A percentile compares a stretch with the other conserved stretches of the same genome.
These are phyloP conservation scores for Limenitis camilla DNA, from an alignment of 2,888 invertebrate genomes.

Conservation along the genomic window DNA sequence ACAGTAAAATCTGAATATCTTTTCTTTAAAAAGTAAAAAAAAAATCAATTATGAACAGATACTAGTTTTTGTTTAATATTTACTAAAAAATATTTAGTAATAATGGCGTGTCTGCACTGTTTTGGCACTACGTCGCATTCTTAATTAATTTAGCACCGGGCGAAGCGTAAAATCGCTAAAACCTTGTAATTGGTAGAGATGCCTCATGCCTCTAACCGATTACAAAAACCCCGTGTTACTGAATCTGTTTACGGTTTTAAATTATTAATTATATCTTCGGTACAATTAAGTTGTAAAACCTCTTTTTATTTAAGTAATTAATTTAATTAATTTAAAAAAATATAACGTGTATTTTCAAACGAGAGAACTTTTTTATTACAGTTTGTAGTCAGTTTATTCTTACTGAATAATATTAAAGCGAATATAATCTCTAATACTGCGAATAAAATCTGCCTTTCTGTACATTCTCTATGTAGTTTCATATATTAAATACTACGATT, in stretches of 20 bases:
- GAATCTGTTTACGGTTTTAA: conserved; percentile 5
- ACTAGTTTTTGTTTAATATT: too few relatives aligned
- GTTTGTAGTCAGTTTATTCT: too few relatives aligned
- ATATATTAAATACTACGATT: too few relatives aligned
- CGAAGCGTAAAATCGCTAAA: conserved; percentile 30
- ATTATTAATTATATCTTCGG: conserved; percentile 2
- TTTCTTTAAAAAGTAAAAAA: too few relatives aligned
- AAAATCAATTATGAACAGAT: too few relatives aligned
- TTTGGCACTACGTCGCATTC: conserved; percentile 21
- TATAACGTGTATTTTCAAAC: too few relatives aligned
- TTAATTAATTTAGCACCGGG: conserved; percentile 32
- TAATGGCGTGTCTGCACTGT: conserved; percentile 15
- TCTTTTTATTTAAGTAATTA: not conserved
- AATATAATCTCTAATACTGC: too few relatives aligned
- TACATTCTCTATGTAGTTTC: too few relatives aligned
- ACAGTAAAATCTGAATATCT: too few relatives aligned
- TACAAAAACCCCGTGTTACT: conserved; percentile 16
- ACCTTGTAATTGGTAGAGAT: conserved; percentile 34
- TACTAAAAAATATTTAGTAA: not conserved
- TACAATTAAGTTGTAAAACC: not conserved
- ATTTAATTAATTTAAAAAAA: not conserved
- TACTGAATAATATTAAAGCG: too few relatives aligned
- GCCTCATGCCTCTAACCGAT: conserved; percentile 25
- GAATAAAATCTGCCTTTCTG: too few relatives aligned
- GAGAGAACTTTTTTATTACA: too few relatives aligned